phyloP scores from a whole-genome alignment of 2,113 vertebrate genomes.

The Seriola dumerili region DNA sequence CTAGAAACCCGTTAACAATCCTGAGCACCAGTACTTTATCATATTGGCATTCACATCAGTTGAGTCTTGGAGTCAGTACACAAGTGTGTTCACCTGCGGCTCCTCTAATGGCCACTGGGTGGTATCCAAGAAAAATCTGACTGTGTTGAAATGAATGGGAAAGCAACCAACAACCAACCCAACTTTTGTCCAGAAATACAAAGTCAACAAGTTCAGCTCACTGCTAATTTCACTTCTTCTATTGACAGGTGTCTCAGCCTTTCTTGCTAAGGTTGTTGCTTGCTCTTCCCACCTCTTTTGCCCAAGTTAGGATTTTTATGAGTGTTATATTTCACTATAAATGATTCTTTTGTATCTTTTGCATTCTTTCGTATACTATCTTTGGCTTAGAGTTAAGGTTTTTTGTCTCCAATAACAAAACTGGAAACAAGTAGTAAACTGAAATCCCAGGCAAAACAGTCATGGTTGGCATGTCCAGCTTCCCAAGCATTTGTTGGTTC shows the following conservation, averaged over 20 bases:
- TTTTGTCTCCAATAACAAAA: not conserved
- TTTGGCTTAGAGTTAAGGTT: not conserved
- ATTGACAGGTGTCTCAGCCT: not conserved
- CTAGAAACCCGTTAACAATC: not conserved
- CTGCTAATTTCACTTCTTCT: not conserved
- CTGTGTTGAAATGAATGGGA: not conserved
- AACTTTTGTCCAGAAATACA: not conserved
- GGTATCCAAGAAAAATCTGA: not conserved
- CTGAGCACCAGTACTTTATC: not conserved
- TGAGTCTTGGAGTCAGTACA: not conserved
- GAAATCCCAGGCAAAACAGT: no score
- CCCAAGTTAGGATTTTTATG: not conserved
- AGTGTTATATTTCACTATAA: not conserved
- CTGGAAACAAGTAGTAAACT: no score
- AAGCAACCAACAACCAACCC: not conserved
- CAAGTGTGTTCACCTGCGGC: not conserved
- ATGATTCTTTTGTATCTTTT: not conserved
- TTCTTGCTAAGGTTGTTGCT: not conserved
- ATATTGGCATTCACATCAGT: not conserved
- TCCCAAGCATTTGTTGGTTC: not conserved
- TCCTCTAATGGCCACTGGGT: slow-evolving; percentile 22
- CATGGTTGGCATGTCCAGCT: not conserved
- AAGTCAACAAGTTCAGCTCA: slow-evolving; percentile 1
- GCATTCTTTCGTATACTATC: not conserved
- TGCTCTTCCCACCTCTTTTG: not conserved